These are phyloP conservation scores for Clarias platycephalus DNA, from an alignment of 2,797 vertebrate genomes.

Conservation along the genomic window DNA sequence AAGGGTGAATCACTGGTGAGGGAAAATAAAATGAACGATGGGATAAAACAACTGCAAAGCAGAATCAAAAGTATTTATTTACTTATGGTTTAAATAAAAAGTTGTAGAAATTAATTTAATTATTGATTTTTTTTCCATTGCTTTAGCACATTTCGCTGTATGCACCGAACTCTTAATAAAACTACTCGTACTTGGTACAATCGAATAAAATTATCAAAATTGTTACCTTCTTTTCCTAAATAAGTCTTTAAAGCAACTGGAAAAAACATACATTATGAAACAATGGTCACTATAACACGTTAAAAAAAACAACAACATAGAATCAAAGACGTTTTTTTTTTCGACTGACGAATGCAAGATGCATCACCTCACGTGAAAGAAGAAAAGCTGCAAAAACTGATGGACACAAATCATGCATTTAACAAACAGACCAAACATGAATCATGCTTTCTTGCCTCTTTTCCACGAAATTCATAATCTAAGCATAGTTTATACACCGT, in stretches of 20 bases:
- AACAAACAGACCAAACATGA: not conserved
- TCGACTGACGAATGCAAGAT: constrained; percentile 11
- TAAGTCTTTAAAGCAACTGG: not conserved
- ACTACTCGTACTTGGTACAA: not conserved
- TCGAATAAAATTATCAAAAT: not conserved
- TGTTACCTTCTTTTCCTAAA: not conserved
- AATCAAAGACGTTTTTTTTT: not conserved
- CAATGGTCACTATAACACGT: not conserved
- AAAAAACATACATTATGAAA: not conserved
- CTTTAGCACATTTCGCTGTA: not conserved
- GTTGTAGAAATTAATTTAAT: not conserved
- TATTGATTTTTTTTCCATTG: not conserved
- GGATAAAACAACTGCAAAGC: constrained; percentile 24
- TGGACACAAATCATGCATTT: constrained; percentile 36
- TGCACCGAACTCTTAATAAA: not conserved
- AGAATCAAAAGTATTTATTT: constrained; percentile 33
- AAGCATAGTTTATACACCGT: not conserved
- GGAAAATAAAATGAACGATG: constrained; percentile 40
- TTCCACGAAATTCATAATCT: constrained; percentile 22
- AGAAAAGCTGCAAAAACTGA: constrained; percentile 13
- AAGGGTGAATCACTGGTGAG: constrained; percentile 25
- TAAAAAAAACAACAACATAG: not conserved
- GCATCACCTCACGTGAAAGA: not conserved
- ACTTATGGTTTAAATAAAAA: not conserved
- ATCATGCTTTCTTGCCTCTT: constrained; percentile 40